Evolutionary conservation across 2,888 invertebrate species (phyloP).

Genomic region (Rhamphomyia laevipes): DNA sequence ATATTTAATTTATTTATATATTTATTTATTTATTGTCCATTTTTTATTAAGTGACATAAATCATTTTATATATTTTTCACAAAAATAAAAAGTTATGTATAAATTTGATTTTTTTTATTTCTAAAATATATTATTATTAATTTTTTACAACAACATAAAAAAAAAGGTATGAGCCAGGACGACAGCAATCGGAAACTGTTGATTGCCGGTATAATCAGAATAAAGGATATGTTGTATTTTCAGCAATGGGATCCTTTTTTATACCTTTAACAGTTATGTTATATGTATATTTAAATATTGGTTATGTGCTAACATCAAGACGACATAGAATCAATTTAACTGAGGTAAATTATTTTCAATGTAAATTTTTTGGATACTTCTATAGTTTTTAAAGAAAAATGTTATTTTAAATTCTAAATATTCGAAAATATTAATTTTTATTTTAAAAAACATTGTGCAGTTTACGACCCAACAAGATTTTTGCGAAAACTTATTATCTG

Average conservation of each 20-base stretch:
- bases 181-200: constrained; percentile 44
- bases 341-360: constrained; percentile 30
- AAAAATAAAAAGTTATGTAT: too few species aligned
- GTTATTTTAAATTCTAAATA: too few species aligned
- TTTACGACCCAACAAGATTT: too few species aligned
- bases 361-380: too few species aligned
- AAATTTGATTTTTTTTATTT: background rate
- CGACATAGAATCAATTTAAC: constrained; percentile 58
- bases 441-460: too few species aligned
- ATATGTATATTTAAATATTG: constrained; percentile 86
- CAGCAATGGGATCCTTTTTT: constrained; percentile 93
- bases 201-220: constrained; percentile 84
- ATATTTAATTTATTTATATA: background rate
- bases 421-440: too few species aligned
- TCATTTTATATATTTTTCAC: background rate
- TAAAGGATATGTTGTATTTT: constrained; percentile 87
- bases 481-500: too few species aligned
- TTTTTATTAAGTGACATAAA: background rate
- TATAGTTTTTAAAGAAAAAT: too few species aligned
- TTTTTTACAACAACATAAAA: background rate
- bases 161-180: constrained; percentile 58
- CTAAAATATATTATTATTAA: background rate
- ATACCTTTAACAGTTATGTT: constrained; percentile 92
- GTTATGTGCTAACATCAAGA: constrained; percentile 67
- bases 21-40: too few species aligned